Conservation (phyloP, 2,797 vertebrate species). For the Hapalemur alaotrensis region DNA sequence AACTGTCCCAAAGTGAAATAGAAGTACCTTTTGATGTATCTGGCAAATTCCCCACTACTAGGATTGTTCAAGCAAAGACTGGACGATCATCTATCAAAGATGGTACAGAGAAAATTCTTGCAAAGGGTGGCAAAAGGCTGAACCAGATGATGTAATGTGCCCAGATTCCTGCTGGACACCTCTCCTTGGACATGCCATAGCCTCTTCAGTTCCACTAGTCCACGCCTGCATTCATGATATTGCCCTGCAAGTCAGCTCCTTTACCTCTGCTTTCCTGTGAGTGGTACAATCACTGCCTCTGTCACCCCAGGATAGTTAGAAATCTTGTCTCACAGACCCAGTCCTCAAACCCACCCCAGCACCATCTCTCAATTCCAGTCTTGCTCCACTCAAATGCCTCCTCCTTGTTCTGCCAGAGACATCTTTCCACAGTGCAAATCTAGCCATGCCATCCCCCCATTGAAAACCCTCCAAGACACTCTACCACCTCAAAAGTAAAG, state of each 20-base stretch:
- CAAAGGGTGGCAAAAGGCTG: not conserved
- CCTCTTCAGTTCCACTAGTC: not conserved
- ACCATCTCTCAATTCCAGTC: not conserved
- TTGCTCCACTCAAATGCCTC: not conserved
- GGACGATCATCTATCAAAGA: no score
- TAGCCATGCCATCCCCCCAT: no score
- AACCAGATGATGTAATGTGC: accelerated
- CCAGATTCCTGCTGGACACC: not conserved
- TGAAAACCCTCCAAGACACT: not conserved
- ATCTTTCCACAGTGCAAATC: not conserved
- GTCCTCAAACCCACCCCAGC: not conserved
- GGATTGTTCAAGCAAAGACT: not conserved
- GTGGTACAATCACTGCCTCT: not conserved
- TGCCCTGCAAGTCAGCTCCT: not conserved
- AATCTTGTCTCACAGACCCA: not conserved
- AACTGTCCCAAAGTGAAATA: not conserved
- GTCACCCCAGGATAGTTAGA: not conserved
- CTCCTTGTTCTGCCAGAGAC: not conserved
- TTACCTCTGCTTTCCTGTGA: not conserved
- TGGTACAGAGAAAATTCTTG: not conserved
- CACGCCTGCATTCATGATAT: accelerated
- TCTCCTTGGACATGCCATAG: not conserved
- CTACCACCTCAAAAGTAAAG: not conserved
- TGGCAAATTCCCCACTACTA: not conserved
- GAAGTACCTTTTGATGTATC: not conserved